A percentile compares a stretch with the other conserved stretches of the same genome.
Conservation (phyloP, 2,888 invertebrate genomes). For the Cheilosia scutellata region DNA sequence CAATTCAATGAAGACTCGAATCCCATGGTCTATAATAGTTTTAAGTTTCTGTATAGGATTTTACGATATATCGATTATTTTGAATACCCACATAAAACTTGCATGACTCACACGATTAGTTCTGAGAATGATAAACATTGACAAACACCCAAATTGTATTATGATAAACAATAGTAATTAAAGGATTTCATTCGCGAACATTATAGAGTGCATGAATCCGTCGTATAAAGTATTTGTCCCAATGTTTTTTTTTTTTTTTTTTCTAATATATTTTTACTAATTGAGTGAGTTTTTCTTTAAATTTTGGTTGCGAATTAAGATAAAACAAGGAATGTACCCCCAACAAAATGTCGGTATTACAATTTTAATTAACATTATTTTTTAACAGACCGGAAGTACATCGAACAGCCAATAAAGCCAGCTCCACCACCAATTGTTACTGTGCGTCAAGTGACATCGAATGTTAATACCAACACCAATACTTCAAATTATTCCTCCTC, state of each 20-base stretch:
- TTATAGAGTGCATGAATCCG: constrained; percentile 22
- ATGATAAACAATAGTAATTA: background rate
- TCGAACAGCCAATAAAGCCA: constrained; percentile 92
- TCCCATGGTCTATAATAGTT: no score
- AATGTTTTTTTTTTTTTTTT: constrained; percentile 27
- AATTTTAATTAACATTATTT: constrained; percentile 30
- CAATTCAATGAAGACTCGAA: no score
- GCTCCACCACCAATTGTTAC: constrained; percentile 90
- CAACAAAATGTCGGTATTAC: constrained; percentile 78
- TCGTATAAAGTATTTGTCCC: constrained; percentile 8
- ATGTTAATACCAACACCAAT: constrained; percentile 78
- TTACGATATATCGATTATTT: no score
- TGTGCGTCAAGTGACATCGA: constrained; percentile 85
- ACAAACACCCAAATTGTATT: background rate
- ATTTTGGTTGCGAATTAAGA: constrained; percentile 6
- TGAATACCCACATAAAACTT: no score
- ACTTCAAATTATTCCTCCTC: constrained; percentile 76
- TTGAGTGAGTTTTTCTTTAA: constrained; percentile 38
- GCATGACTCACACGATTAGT: constrained; percentile 16
- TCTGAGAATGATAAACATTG: background rate
- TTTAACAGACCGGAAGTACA: constrained; percentile 89
- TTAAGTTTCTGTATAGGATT: no score
- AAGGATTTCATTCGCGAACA: background rate
- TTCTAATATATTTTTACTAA: constrained; percentile 53
- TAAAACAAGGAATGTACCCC: background rate